Base-by-base conservation (phyloP, 1,140 invertebrate species). In the Drosophila watanabei region DNA sequence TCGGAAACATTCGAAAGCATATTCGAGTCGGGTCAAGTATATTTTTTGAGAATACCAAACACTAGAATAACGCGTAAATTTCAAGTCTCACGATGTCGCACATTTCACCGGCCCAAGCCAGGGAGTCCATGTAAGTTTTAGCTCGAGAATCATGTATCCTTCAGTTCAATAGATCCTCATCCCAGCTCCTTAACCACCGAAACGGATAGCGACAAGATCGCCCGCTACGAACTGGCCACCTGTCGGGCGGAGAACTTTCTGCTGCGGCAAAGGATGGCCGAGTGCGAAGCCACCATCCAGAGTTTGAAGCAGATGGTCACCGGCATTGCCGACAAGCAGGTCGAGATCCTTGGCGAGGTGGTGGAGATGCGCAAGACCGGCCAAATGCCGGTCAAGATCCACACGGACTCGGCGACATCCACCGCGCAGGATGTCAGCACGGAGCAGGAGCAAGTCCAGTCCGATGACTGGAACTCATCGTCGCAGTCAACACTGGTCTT, bases 221-320 rank as follows among this genome's bases (percentile, higher is more conserved):
- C 69, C 10, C n/a, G 57, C 14, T 30, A n/a, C 24, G 87, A 91
- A 11, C 33, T 91, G 56, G 79, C 69, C 16, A 59, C 33, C 14
- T 84, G 72, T 9, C 76, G 76, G 5, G 69, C 84, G 4, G 86
- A 92, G 61, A 92, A 91, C 30, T 83, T 75, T 70, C 32, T 81
- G 30, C 72, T 92, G 1, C 79, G 76, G 16, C 73, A 81, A 28
- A 80, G 88, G 41, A 46, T 92, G 1, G 13, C n/a, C 0, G 77
- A 86, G 0, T 65, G 70, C n/a, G 81, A 85, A 62, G 69, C 45
- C 8, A 76, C 72, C 5, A 78, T 92, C 0, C 49, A 79, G 11
- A 77, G 64, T 28, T 59, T 92, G 1, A 73, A 81, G 61, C 56
- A 75, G 14, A 24, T 86, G 28, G 71, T 92, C 43, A 16, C 69